phyloP scores from a whole-genome alignment of 2,888 invertebrate species.

The Nephrotoma guestfalica region DNA sequence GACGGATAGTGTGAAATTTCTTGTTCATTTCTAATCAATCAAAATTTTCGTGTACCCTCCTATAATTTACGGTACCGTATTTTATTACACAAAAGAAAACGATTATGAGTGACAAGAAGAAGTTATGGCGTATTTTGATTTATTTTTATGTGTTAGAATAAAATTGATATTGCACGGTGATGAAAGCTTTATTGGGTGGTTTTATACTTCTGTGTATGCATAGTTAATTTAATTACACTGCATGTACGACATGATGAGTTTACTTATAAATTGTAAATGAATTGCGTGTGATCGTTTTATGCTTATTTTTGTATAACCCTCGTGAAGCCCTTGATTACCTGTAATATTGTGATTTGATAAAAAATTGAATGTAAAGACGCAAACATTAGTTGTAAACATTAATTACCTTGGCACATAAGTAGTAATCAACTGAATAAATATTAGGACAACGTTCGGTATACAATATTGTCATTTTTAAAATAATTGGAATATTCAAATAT shows the following conservation, averaged over 20 bases:
- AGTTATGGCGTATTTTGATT: neutral
- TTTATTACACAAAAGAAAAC: neutral
- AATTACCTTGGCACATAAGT: neutral
- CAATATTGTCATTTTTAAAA: neutral
- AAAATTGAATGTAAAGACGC: neutral
- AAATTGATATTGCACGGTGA: neutral
- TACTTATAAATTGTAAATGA: neutral
- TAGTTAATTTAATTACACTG: neutral
- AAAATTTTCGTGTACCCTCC: neutral
- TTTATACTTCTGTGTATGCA: neutral
- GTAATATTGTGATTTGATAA: neutral
- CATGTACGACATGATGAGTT: neutral
- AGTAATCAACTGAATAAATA: neutral
- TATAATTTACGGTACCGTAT: no score
- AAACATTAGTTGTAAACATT: neutral
- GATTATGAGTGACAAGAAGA: neutral
- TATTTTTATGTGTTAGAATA: neutral
- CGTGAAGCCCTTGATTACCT: neutral
- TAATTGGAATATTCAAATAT: neutral
- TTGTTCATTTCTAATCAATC: neutral
- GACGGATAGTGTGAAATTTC: neutral
- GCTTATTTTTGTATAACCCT: neutral
- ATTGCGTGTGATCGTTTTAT: neutral
- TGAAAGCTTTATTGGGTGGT: neutral
- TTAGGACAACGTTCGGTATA: neutral